Conservation (phyloP, 2,888 invertebrate species). For the Stenotaenia linearis region DNA sequence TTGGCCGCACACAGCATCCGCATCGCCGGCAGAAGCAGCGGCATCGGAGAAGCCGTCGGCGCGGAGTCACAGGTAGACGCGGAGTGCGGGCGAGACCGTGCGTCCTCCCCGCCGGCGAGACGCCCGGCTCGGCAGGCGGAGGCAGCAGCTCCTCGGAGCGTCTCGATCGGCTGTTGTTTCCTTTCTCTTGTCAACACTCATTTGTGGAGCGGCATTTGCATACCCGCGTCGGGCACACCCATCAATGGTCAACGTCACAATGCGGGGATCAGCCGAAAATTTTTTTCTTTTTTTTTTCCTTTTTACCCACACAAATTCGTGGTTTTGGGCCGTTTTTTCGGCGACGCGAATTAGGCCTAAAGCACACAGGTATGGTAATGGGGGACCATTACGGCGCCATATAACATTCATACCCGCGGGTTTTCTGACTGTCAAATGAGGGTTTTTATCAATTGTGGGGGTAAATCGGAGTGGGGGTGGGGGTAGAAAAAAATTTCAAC, state of each 20-base stretch:
- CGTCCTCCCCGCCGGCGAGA: not conserved
- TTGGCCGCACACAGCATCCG: not conserved
- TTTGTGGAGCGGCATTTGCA: not conserved
- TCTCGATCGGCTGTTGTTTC: not conserved
- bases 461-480: not conserved
- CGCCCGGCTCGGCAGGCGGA: not conserved
- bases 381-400: not conserved
- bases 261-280: not conserved
- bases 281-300: not conserved
- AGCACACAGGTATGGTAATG: not conserved
- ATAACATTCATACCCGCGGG: not conserved
- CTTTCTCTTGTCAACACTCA: constrained; percentile 4
- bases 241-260: not conserved
- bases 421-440: not conserved
- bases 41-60: not conserved
- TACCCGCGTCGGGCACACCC: not conserved
- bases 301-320: not conserved
- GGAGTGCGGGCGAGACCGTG: not conserved
- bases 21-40: not conserved
- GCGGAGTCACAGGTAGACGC: not conserved
- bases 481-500: not conserved
- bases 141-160: not conserved
- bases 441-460: not conserved
- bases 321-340: not conserved
- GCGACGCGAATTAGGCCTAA: not conserved